These are phyloP conservation scores for Nomada lathburiana DNA, from an alignment of 2,888 invertebrate genomes.

Conservation along the genomic window DNA sequence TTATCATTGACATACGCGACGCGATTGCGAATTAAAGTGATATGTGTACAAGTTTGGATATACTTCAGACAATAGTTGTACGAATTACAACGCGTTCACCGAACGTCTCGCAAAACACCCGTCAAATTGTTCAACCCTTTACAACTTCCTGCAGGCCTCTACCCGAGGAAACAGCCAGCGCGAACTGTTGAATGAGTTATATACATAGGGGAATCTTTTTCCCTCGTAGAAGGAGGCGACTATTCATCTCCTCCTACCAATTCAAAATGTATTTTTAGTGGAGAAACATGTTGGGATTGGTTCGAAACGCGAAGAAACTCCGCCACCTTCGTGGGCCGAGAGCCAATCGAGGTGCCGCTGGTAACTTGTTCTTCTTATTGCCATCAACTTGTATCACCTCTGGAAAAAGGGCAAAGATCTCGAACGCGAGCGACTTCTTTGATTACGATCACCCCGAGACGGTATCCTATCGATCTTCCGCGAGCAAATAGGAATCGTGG, in stretches of 20 bases:
- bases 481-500: slow-evolving; percentile 7
- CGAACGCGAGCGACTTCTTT: slow-evolving; percentile 55
- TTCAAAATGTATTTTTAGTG: slow-evolving; percentile 80
- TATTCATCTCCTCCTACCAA: slow-evolving; percentile 79
- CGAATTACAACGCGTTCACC: background rate
- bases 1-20: background rate
- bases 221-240: slow-evolving; percentile 69
- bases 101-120: slow-evolving; percentile 7
- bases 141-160: slow-evolving; percentile 27
- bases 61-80: background rate
- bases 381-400: slow-evolving; percentile 55
- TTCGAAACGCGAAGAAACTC: slow-evolving; percentile 71
- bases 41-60: no score
- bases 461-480: slow-evolving; percentile 44
- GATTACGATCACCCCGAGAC: slow-evolving; percentile 49
- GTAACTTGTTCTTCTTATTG: slow-evolving; percentile 54
- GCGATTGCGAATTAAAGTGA: background rate
- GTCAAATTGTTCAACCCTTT: slow-evolving; percentile 21
- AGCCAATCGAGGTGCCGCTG: slow-evolving; percentile 73
- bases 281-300: slow-evolving; percentile 74
- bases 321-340: slow-evolving; percentile 72
- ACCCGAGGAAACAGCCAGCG: slow-evolving; percentile 28
- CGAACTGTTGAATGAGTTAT: slow-evolving; percentile 54
- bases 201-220: slow-evolving; percentile 64
- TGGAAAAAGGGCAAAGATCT: slow-evolving; percentile 52